These are phyloP conservation scores for Rhodeus uyekii DNA, from an alignment of 2,797 vertebrate genomes.

Conservation along the genomic window DNA sequence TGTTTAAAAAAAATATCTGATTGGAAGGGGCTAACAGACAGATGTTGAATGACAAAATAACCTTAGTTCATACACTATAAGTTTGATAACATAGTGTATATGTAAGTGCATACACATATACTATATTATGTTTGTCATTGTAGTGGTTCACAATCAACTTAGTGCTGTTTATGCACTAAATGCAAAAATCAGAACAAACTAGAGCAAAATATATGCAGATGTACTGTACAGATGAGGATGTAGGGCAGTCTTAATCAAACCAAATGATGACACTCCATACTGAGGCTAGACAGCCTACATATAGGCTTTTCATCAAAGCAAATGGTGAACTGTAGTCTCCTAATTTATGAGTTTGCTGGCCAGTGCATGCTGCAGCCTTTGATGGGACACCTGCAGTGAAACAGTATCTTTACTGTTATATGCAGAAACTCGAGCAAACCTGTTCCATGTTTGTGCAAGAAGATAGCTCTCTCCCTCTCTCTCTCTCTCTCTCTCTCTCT, in stretches of 20 bases:
- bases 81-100: no score
- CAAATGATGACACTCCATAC: constrained; percentile 63
- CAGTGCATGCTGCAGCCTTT: constrained; percentile 68
- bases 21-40: no score
- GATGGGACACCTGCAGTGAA: constrained; percentile 83
- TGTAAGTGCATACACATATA: constrained; percentile 49
- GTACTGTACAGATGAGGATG: constrained; percentile 29
- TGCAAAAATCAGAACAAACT: constrained; percentile 69
- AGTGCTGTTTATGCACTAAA: constrained; percentile 73
- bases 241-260: constrained; percentile 50
- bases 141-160: constrained; percentile 61
- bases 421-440: constrained; percentile 71
- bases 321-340: constrained; percentile 45
- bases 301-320: constrained; percentile 52
- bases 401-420: constrained; percentile 75
- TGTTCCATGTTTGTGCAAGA: constrained; percentile 17
- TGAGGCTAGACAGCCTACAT: constrained; percentile 66
- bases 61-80: no score
- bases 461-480: no score
- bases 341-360: constrained; percentile 66
- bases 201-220: constrained; percentile 50
- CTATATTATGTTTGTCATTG: constrained; percentile 65
- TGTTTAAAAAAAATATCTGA: no score
- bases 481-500: no score
- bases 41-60: no score